Percentiles rank a stretch among this genome's conserved stretches.
phyloP scores from a whole-genome alignment of 2,113 vertebrate genomes.

The Cebus imitator region DNA sequence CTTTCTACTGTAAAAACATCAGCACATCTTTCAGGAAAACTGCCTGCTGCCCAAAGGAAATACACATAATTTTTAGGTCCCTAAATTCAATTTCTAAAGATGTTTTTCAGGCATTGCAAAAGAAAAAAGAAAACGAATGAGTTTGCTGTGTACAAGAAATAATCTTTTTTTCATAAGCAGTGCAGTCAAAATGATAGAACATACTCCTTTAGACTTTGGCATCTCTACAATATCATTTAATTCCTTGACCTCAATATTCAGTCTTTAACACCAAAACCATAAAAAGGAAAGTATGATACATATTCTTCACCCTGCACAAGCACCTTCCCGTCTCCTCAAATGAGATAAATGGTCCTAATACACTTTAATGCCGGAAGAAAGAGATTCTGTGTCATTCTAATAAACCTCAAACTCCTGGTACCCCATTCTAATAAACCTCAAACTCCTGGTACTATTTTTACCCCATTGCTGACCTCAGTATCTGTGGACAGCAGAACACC shows the following conservation, averaged over 20 bases:
- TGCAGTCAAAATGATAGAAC: background rate
- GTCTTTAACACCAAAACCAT: slow-evolving; percentile 51
- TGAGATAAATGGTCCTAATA: slow-evolving; percentile 56
- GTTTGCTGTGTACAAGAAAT: slow-evolving; percentile 40
- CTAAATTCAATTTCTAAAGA: slow-evolving; percentile 39
- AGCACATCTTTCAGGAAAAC: slow-evolving; percentile 33
- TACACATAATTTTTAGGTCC: background rate
- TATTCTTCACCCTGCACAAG: slow-evolving; percentile 1
- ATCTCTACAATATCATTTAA: slow-evolving; percentile 43
- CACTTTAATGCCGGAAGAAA: slow-evolving; percentile 10
- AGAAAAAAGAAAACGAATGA: slow-evolving; percentile 21
- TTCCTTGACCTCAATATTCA: slow-evolving; percentile 55
- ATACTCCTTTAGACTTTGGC: background rate
- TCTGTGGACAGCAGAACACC: background rate
- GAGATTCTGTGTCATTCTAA: background rate
- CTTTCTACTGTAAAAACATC: background rate
- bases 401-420: background rate
- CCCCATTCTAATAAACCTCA: background rate
- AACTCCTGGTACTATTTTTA: background rate
- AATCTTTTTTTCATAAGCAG: slow-evolving; percentile 51
- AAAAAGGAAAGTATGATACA: background rate
- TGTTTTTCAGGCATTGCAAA: slow-evolving; percentile 41
- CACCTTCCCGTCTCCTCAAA: slow-evolving; percentile 49
- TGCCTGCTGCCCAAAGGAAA: slow-evolving; percentile 35
- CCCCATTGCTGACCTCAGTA: background rate